Evolutionary conservation across 2,113 vertebrate genomes (phyloP).

Genomic region (Fulmarus glacialis): DNA sequence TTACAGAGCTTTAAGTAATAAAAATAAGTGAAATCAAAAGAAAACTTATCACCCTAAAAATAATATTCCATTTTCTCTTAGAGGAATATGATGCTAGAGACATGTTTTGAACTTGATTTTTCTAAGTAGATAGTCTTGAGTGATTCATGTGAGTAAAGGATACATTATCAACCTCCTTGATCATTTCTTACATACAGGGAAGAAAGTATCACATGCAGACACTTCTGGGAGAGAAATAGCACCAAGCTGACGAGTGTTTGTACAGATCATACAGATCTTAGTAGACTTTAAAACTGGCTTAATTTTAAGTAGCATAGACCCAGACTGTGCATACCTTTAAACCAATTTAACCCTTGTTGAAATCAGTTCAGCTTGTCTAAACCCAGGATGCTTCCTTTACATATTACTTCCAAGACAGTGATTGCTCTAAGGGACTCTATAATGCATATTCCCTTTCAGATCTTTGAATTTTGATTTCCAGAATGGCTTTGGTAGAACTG

Average conservation of each 20-base stretch:
- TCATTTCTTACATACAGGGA: neutral
- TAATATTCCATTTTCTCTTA: neutral
- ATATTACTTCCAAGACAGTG: neutral
- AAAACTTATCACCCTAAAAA: neutral
- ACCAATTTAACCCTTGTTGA: neutral
- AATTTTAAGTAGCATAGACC: neutral
- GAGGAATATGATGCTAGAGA: neutral
- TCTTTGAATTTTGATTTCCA: neutral
- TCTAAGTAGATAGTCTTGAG: neutral
- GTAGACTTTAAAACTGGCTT: neutral
- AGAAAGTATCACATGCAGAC: too few species aligned
- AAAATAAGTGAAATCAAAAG: neutral
- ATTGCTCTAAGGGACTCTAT: neutral
- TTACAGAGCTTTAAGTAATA: neutral
- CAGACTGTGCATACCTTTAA: neutral
- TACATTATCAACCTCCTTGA: neutral
- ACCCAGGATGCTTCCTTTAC: neutral
- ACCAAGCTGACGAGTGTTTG: neutral
- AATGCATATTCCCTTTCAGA: neutral
- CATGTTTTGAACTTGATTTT: neutral
- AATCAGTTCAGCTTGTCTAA: neutral
- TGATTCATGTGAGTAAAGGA: neutral
- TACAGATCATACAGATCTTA: neutral
- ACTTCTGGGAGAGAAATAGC: neutral
- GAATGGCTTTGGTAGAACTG: neutral